Conservation (phyloP, 2,113 vertebrate species). For the Aleadryas rufinucha region DNA sequence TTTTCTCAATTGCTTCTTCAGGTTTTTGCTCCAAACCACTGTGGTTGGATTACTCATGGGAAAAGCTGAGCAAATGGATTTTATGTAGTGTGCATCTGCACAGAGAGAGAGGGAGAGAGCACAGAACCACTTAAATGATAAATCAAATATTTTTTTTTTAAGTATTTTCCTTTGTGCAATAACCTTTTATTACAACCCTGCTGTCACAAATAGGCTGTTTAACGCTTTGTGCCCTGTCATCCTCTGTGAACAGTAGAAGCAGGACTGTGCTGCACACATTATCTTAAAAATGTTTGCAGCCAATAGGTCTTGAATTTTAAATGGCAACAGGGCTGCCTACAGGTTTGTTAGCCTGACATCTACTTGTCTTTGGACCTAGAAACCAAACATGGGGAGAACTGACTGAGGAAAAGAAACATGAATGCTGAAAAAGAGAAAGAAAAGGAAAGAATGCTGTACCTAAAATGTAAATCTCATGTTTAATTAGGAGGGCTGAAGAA, state of each 20-base stretch:
- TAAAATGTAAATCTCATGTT: constrained; percentile 50
- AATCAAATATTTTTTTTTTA: not conserved
- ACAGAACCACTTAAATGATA: constrained; percentile 28
- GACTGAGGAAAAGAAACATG: not conserved
- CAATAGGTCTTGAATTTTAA: constrained; percentile 43
- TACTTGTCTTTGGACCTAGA: not conserved
- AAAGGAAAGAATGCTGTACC: constrained; percentile 13
- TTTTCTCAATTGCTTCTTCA: constrained; percentile 69
- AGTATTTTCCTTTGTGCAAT: constrained; percentile 2
- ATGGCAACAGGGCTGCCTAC: not conserved
- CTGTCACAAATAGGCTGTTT: not conserved
- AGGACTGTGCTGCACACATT: not conserved
- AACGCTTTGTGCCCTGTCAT: not conserved
- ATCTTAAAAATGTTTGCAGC: not conserved
- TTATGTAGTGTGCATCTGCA: not conserved
- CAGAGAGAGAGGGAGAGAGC: not conserved
- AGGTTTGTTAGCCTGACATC: not conserved
- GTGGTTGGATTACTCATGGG: constrained; percentile 63
- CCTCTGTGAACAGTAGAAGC: not conserved
- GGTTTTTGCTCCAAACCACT: constrained; percentile 65
- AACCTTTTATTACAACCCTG: constrained; percentile 3
- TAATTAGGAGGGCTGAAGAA: constrained; percentile 65
- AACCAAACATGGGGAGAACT: not conserved
- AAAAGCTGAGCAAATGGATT: constrained; percentile 73
- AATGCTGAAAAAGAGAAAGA: not conserved